phyloP scores from a whole-genome alignment of 2,888 invertebrate species.

The Ethmia dodecea region DNA sequence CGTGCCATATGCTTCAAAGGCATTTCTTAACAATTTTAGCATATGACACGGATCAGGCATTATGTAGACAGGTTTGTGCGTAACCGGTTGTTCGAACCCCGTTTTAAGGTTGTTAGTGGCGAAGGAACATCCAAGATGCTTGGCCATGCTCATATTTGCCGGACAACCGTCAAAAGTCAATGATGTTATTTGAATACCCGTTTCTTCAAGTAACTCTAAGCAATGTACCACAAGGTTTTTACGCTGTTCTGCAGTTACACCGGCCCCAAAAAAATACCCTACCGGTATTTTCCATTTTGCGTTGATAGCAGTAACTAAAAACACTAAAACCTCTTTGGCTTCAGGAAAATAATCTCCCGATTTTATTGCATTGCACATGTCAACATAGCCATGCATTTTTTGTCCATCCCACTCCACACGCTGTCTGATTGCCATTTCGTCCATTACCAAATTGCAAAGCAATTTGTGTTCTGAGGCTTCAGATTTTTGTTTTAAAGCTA shows the following conservation, averaged over 20 bases:
- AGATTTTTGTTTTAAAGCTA: too few species aligned
- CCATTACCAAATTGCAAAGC: too few species aligned
- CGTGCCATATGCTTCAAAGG: slow-evolving; percentile 1
- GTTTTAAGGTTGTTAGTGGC: slow-evolving; percentile 7
- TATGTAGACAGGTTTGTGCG: slow-evolving; percentile 1
- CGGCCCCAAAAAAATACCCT: slow-evolving; percentile 23
- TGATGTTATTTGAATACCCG: slow-evolving; percentile 14
- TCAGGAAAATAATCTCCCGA: too few species aligned
- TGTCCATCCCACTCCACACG: too few species aligned
- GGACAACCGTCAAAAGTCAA: slow-evolving; percentile 23
- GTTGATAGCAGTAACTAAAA: slow-evolving; percentile 21
- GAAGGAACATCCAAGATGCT: slow-evolving; percentile 16
- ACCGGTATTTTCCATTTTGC: slow-evolving; percentile 22
- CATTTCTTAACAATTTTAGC: slow-evolving; percentile 14
- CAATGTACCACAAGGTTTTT: slow-evolving; percentile 14
- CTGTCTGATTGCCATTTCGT: too few species aligned
- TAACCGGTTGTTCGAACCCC: slow-evolving; percentile 1
- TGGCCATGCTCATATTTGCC: slow-evolving; percentile 19
- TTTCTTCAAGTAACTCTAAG: slow-evolving; percentile 15
- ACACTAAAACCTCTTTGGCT: slow-evolving; percentile 24
- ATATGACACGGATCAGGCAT: slow-evolving; percentile 14
- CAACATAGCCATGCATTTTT: too few species aligned
- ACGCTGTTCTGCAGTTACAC: slow-evolving; percentile 17
- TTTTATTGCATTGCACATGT: too few species aligned
- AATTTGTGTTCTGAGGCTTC: too few species aligned